phyloP scores from a whole-genome alignment of 2,888 invertebrate genomes.

The Leptopilina drosophilae region DNA sequence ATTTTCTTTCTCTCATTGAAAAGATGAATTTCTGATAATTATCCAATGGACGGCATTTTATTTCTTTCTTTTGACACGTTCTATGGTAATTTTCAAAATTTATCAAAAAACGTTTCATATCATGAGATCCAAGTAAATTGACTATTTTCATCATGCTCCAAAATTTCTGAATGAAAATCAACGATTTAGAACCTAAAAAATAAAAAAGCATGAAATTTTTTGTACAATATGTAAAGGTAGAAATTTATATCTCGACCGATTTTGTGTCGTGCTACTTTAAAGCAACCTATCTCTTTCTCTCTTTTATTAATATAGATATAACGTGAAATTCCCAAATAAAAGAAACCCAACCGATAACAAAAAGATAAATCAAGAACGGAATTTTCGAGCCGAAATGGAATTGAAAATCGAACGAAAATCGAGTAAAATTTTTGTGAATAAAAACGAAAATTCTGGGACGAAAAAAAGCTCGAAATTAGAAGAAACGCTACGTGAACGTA shows the following conservation, averaged over 20 bases:
- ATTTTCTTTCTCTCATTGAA: too few relatives aligned
- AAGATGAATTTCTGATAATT: too few relatives aligned
- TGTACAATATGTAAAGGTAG: neutral
- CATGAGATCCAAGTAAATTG: neutral
- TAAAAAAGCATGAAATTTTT: conserved; percentile 5
- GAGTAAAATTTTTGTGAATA: neutral
- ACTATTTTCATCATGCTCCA: neutral
- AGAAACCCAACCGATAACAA: neutral
- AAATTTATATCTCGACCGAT: neutral
- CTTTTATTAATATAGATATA: neutral
- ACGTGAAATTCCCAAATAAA: neutral
- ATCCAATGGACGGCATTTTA: too few relatives aligned
- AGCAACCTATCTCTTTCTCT: neutral
- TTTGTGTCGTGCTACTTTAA: conserved; percentile 15
- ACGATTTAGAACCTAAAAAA: conserved; percentile 11
- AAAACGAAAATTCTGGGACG: neutral
- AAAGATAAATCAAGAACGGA: neutral
- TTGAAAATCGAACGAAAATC: neutral
- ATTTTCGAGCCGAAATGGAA: neutral
- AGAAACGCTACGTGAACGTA: conserved; percentile 23
- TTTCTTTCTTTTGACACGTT: neutral
- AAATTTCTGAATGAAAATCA: conserved; percentile 35
- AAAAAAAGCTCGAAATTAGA: conserved; percentile 6
- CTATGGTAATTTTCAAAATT: neutral
- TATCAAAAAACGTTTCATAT: neutral